Percentiles rank a stretch among this genome's conserved stretches.
Conservation (phyloP, 2,888 invertebrate species). For the Harpagoxenus sublaevis region DNA sequence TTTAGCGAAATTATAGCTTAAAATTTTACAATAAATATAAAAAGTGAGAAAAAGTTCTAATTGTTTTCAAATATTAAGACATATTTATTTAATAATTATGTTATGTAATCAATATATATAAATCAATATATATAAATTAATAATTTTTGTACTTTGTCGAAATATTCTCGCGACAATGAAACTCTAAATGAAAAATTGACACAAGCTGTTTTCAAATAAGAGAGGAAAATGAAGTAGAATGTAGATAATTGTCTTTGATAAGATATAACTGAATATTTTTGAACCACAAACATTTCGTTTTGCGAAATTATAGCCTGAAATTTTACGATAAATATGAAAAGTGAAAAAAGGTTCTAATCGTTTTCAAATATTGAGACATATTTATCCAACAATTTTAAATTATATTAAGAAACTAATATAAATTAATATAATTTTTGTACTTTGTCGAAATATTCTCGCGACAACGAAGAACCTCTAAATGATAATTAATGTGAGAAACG, state of each 20-base stretch:
- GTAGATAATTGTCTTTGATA: not conserved
- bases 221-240: not conserved
- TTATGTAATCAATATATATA: not conserved
- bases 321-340: not conserved
- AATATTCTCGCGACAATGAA: not conserved
- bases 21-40: not conserved
- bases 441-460: not conserved
- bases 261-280: not conserved
- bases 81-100: not conserved
- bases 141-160: not conserved
- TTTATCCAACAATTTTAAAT: not conserved
- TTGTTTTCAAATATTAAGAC: not conserved
- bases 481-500: not conserved
- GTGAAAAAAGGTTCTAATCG: not conserved
- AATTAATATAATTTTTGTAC: conserved; percentile 4
- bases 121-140: not conserved
- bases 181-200: not conserved
- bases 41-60: not conserved
- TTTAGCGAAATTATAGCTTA: not conserved
- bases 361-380: not conserved
- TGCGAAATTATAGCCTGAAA: not conserved
- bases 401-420: not conserved
- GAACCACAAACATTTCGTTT: not conserved
- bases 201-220: not conserved
- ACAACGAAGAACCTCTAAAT: not conserved